Evolutionary conservation across 2,888 invertebrate genomes (phyloP), one percentile per base, ranked within the genome.

Genomic region (Scaptomyza flava): DNA sequence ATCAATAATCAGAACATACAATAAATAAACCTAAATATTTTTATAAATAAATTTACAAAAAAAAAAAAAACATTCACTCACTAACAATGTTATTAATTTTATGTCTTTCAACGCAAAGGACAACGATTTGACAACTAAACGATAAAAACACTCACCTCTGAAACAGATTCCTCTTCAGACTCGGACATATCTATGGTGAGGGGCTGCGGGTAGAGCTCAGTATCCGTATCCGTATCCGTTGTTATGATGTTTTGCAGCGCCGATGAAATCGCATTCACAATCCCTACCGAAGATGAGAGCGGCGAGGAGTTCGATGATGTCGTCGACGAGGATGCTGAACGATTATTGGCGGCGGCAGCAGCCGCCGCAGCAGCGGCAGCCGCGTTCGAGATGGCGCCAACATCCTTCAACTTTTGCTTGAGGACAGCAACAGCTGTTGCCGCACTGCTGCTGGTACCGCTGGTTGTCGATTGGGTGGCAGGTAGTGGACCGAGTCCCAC

Each of bases 161-260:
- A 98, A 92, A 97, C 97, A 93, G 98, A 98, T 93, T 98, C 98
- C 93, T 98, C 98, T 93, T 98, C 98, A 93, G 97, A 98, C 94
- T 97, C 98, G 91, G 98, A 98, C 93, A 97, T 95, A 94, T 97
- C 97, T 93, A 96, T 96, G 93, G 96, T 96, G 94, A 97, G 96
- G 94, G 96, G 96, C 92, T 96, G 95, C 92, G 96, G 96, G 77
- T 89, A 90, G 92, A 95, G 93, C 93, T 96, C 96, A 91, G 96
- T 96, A 94, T 96, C 96, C 92, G 96, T 96, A 94, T 96, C 96
- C 92, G 96, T 95, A 93, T 96, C 96, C 93, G 96, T 96, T 94
- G 96, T 96, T 93, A 96, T 95, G 56, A 86, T 89, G 59, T 89
- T 91, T 67, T 91, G 91, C 75, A 91, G 71, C 27, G 90, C 91